These are phyloP conservation scores for Axinella damicornis DNA, from an alignment of 37 sponge, comb jelly and placozoan genomes.

Conservation along the genomic window DNA sequence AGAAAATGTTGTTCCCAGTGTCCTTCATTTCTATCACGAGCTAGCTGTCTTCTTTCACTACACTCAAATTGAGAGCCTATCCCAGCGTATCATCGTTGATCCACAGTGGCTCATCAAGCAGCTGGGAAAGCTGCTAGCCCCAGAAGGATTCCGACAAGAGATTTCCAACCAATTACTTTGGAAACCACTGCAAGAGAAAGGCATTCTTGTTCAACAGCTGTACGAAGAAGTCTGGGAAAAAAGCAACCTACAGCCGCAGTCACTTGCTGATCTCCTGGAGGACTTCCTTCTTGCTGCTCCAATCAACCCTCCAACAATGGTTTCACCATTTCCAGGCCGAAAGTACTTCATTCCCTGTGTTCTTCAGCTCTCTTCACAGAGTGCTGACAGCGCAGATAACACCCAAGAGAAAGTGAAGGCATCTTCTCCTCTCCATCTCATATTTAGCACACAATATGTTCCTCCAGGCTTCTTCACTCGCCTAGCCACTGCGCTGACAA, in stretches of 20 bases:
- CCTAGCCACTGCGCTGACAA: constrained; percentile 30
- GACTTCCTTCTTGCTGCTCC: constrained; percentile 23
- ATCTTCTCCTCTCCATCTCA: constrained; percentile 43
- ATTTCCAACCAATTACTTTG: too few relatives aligned
- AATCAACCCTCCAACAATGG: neutral
- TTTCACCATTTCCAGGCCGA: neutral
- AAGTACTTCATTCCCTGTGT: constrained; percentile 51
- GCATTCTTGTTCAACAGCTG: constrained; percentile 48
- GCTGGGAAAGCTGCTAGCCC: constrained; percentile 33
- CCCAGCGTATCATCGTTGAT: constrained; percentile 22
- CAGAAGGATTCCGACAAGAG: constrained; percentile 7
- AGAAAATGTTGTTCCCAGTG: constrained; percentile 30
- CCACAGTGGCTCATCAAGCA: constrained; percentile 59
- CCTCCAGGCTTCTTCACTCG: constrained; percentile 71
- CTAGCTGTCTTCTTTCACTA: constrained; percentile 61
- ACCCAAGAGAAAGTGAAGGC: neutral
- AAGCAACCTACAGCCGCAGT: constrained; percentile 18
- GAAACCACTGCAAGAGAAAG: constrained; percentile 12
- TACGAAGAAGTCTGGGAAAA: constrained; percentile 38
- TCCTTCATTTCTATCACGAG: constrained; percentile 66
- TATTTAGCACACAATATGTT: constrained; percentile 34
- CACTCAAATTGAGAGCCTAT: constrained; percentile 13
- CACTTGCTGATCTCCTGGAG: constrained; percentile 25
- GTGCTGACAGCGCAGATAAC: neutral
- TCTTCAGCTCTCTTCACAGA: neutral